Conservation (phyloP, 2,113 vertebrate species). For the Azemiops feae region DNA sequence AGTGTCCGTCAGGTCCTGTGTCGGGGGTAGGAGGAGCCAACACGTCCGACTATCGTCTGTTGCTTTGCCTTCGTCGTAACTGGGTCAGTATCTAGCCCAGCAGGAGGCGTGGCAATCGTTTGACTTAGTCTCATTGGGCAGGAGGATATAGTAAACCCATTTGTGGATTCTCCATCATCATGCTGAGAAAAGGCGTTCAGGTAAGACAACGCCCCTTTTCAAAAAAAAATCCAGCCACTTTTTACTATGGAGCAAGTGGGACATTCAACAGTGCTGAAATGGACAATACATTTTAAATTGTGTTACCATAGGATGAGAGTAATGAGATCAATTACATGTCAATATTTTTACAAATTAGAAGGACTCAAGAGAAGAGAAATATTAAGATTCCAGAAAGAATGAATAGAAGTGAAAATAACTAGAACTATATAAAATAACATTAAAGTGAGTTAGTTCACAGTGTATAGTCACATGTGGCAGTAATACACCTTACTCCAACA, state of each 20-base stretch:
- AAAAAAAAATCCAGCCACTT: conserved; percentile 25
- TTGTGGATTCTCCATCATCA: no score
- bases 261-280: background rate
- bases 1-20: no score
- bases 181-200: no score
- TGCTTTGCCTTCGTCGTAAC: no score
- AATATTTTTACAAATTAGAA: conserved; percentile 39
- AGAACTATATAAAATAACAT: conserved; percentile 42
- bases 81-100: no score
- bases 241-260: conserved; percentile 1
- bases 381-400: conserved; percentile 13
- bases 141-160: no score
- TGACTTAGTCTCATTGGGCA: no score
- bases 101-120: no score
- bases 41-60: no score
- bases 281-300: conserved; percentile 39
- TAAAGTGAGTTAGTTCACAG: conserved; percentile 23
- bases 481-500: conserved; percentile 5
- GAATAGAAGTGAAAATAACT: conserved; percentile 26
- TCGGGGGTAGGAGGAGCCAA: no score
- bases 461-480: background rate
- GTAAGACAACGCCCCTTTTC: no score
- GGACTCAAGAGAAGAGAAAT: conserved; percentile 35
- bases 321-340: conserved; percentile 40
- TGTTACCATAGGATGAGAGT: conserved; percentile 44